These are phyloP conservation scores for Thereva nobilitata DNA, from an alignment of 2,888 invertebrate genomes.

Conservation along the genomic window DNA sequence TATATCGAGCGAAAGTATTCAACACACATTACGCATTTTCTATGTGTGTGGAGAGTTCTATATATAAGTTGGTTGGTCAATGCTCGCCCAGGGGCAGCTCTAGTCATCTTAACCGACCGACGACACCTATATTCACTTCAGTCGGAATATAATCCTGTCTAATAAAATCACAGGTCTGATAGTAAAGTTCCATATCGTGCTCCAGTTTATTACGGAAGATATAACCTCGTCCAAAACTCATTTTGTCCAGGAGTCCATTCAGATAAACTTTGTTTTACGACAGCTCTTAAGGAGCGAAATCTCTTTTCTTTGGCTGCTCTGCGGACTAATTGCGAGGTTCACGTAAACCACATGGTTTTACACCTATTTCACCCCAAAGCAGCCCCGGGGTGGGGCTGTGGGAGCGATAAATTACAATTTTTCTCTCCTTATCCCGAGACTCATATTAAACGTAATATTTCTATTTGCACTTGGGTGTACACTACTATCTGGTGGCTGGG, in stretches of 20 bases:
- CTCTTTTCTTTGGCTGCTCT: slow-evolving; percentile 31
- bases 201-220: slow-evolving; percentile 17
- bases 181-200: slow-evolving; percentile 22
- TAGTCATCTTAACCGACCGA: neutral
- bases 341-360: neutral
- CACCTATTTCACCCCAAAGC: neutral
- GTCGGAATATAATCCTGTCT: slow-evolving; percentile 13
- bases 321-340: slow-evolving; percentile 32
- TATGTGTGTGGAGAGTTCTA: too few species aligned
- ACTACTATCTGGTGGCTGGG: slow-evolving; percentile 18
- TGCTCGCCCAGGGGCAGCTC: slow-evolving; percentile 1
- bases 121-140: neutral
- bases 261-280: slow-evolving; percentile 27
- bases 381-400: neutral
- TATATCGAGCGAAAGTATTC: too few species aligned
- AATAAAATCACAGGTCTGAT: slow-evolving; percentile 13
- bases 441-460: slow-evolving; percentile 39
- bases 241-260: slow-evolving; percentile 17
- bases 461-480: slow-evolving; percentile 23
- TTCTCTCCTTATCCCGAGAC: slow-evolving; percentile 34
- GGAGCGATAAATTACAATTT: slow-evolving; percentile 36
- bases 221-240: slow-evolving; percentile 11
- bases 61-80: neutral
- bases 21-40: too few species aligned
- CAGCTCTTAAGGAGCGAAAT: slow-evolving; percentile 25